These are phyloP conservation scores for Amiota minor DNA, from an alignment of 2,888 invertebrate genomes.

Conservation along the genomic window DNA sequence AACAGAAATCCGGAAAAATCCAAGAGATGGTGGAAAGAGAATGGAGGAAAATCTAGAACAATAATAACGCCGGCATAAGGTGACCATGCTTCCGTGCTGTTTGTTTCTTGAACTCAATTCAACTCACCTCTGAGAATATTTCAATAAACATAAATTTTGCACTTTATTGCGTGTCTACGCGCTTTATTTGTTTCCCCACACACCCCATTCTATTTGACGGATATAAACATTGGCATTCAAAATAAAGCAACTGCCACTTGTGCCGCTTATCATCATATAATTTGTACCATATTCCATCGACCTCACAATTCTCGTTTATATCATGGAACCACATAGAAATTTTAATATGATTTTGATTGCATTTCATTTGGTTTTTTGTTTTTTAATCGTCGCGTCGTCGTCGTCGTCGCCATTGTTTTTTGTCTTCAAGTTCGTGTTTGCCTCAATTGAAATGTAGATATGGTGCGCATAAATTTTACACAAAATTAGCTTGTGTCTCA, in stretches of 20 bases:
- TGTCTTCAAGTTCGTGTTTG: not conserved
- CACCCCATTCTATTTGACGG: constrained; percentile 1
- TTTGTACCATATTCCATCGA: too few relatives aligned
- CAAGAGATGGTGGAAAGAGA: constrained; percentile 28
- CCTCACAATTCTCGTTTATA: too few relatives aligned
- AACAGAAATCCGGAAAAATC: constrained; percentile 29
- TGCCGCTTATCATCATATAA: too few relatives aligned
- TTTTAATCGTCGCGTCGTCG: not conserved
- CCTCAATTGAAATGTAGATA: not conserved
- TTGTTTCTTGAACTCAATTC: not conserved
- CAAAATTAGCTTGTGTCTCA: not conserved
- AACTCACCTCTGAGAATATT: constrained; percentile 3
- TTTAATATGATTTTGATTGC: not conserved
- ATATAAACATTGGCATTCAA: too few relatives aligned
- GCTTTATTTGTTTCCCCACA: not conserved
- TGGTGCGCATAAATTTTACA: constrained; percentile 4
- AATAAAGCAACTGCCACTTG: too few relatives aligned
- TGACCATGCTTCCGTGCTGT: constrained; percentile 40
- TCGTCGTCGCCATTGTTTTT: not conserved
- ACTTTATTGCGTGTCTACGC: not conserved
- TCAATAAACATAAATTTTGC: constrained; percentile 10
- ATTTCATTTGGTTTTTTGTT: not conserved
- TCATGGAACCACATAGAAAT: too few relatives aligned
- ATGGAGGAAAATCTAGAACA: not conserved
- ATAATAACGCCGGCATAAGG: constrained; percentile 41